Conservation (phyloP, 2,113 vertebrate genomes). For the Dendrocopos noguchii region DNA sequence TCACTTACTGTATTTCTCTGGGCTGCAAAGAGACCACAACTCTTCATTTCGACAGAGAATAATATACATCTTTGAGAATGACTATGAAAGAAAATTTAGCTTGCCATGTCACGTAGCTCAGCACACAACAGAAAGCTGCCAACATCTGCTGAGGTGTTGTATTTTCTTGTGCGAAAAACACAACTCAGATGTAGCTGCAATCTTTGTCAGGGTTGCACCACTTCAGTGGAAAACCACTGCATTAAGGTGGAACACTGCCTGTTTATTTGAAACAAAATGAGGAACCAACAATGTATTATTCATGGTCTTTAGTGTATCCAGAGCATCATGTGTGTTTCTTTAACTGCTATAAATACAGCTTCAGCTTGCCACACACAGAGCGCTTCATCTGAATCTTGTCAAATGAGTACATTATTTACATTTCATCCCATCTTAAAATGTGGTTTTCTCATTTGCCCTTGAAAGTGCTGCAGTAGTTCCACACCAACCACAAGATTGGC, state of each 20-base stretch:
- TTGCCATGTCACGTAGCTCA: not conserved
- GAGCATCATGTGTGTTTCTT: constrained; percentile 28
- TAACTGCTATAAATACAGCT: constrained; percentile 48
- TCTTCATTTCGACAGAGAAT: constrained; percentile 32
- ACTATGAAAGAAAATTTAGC: not conserved
- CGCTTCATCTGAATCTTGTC: constrained; percentile 39
- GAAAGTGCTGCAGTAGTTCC: not conserved
- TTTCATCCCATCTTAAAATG: constrained; percentile 24
- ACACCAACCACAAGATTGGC: not conserved
- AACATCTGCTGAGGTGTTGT: not conserved
- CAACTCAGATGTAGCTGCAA: not conserved
- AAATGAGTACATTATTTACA: constrained; percentile 46
- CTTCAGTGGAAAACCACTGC: not conserved
- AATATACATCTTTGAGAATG: not conserved
- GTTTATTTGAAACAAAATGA: constrained; percentile 49
- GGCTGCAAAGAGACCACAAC: not conserved
- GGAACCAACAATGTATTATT: constrained; percentile 12
- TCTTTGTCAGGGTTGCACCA: not conserved
- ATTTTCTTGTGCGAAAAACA: constrained; percentile 2
- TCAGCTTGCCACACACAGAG: constrained; percentile 64
- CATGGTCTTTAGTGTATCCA: constrained; percentile 9
- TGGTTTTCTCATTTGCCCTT: not conserved
- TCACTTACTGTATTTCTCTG: not conserved
- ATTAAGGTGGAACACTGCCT: not conserved
- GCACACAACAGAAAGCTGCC: not conserved